Evolutionary conservation across 2,797 vertebrate genomes (phyloP).

Genomic region (Malurus leucopterus): DNA sequence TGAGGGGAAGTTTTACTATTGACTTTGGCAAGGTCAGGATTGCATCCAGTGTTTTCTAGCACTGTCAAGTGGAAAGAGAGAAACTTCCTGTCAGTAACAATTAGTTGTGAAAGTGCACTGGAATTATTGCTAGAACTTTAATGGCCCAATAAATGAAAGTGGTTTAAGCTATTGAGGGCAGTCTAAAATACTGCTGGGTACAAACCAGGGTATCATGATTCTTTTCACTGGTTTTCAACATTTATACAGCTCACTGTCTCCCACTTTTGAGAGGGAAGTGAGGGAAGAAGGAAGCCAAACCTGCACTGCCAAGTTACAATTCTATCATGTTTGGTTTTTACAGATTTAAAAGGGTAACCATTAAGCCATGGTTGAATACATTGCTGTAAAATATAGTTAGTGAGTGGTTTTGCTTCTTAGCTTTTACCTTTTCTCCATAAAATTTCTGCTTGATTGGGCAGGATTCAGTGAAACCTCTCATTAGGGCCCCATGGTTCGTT

Average conservation of each 20-base stretch:
- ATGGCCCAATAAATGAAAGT: not conserved
- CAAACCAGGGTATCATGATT: not conserved
- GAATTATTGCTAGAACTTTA: not conserved
- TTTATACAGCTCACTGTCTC: not conserved
- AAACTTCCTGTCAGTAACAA: not conserved
- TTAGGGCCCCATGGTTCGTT: slow-evolving; percentile 71
- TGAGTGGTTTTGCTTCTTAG: slow-evolving; percentile 37
- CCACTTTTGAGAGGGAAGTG: not conserved
- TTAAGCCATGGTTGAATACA: not conserved
- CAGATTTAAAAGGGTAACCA: not conserved
- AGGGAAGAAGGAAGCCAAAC: not conserved
- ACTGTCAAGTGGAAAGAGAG: not conserved
- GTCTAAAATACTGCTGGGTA: not conserved
- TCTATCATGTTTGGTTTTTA: not conserved
- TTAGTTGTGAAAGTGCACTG: not conserved
- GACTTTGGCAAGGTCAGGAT: not conserved
- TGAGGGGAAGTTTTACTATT: not conserved
- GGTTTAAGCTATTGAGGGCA: not conserved
- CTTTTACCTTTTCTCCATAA: slow-evolving; percentile 59
- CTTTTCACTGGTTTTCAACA: not conserved
- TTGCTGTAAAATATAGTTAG: slow-evolving; percentile 32
- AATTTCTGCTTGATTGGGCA: slow-evolving; percentile 58
- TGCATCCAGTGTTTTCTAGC: not conserved
- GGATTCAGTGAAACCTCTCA: slow-evolving; percentile 70
- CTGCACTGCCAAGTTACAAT: not conserved